A percentile compares a stretch with the other conserved stretches of the same genome.
Conservation (phyloP, 2,797 vertebrate species). For the Hippopotamyrus pictus region DNA sequence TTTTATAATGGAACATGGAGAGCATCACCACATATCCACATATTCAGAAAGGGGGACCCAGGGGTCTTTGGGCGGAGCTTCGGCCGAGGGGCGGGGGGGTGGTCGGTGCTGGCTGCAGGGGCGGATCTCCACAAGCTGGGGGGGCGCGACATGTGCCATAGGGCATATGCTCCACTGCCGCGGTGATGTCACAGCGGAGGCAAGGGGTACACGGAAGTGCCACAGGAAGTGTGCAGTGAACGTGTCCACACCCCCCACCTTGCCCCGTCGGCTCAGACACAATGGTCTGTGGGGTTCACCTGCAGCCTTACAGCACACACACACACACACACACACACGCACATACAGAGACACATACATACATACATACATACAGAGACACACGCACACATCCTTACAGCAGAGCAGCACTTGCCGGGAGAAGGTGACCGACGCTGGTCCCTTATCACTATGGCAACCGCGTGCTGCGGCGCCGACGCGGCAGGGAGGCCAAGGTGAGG, state of each 20-base stretch:
- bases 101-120: neutral
- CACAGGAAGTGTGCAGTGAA: neutral
- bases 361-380: neutral
- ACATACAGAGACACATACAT: neutral
- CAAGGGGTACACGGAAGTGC: neutral
- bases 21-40: neutral
- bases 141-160: neutral
- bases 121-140: neutral
- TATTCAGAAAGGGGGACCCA: neutral
- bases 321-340: neutral
- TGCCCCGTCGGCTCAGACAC: neutral
- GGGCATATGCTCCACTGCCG: neutral
- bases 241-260: neutral
- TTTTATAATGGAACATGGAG: neutral
- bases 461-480: neutral
- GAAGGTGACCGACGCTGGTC: neutral
- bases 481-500: neutral
- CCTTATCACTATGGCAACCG: conserved; percentile 17
- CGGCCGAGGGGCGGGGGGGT: neutral
- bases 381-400: neutral
- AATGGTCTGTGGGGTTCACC: neutral
- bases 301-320: neutral
- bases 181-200: neutral
- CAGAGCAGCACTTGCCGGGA: neutral
- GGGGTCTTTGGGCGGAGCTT: neutral